Percentiles rank a stretch among this genome's conserved stretches.
Conservation (phyloP, 1,140 invertebrate genomes). For the Eciton burchellii region DNA sequence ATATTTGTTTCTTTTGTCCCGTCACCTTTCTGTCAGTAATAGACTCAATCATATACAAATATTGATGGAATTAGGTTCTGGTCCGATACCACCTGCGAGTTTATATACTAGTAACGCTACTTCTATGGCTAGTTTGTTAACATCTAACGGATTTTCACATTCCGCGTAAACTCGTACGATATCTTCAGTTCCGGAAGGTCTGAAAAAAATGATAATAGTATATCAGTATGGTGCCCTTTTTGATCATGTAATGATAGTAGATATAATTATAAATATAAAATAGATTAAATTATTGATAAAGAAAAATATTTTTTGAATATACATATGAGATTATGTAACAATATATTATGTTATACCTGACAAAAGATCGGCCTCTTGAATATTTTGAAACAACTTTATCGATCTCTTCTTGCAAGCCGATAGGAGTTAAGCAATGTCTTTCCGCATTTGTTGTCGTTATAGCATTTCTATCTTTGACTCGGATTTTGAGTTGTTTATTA, state of each 20-base stretch:
- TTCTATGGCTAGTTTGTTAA: slow-evolving; percentile 91
- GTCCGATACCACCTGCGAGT: slow-evolving; percentile 90
- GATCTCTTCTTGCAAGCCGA: slow-evolving; percentile 93
- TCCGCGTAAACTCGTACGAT: slow-evolving; percentile 98
- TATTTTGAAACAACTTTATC: slow-evolving; percentile 90
- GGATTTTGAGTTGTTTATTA: slow-evolving; percentile 95
- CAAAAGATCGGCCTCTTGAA: slow-evolving; percentile 93
- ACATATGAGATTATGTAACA: neutral
- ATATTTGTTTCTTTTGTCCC: neutral
- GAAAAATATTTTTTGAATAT: neutral
- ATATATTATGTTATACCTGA: slow-evolving; percentile 86
- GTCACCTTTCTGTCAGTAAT: neutral
- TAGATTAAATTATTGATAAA: neutral
- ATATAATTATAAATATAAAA: neutral
- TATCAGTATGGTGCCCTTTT: neutral
- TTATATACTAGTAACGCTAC: slow-evolving; percentile 91
- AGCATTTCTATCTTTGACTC: slow-evolving; percentile 93
- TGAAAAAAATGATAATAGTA: slow-evolving; percentile 75
- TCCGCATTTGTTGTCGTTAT: slow-evolving; percentile 96
- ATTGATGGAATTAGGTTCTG: slow-evolving; percentile 64
- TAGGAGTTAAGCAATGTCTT: slow-evolving; percentile 91
- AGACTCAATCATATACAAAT: neutral
- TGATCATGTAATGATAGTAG: neutral
- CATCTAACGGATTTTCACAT: slow-evolving; percentile 91
- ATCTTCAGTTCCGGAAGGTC: slow-evolving; percentile 99